Base-by-base conservation (phyloP, 92 coral and sea anemone genomes). In the Phenganax stokvisi region DNA sequence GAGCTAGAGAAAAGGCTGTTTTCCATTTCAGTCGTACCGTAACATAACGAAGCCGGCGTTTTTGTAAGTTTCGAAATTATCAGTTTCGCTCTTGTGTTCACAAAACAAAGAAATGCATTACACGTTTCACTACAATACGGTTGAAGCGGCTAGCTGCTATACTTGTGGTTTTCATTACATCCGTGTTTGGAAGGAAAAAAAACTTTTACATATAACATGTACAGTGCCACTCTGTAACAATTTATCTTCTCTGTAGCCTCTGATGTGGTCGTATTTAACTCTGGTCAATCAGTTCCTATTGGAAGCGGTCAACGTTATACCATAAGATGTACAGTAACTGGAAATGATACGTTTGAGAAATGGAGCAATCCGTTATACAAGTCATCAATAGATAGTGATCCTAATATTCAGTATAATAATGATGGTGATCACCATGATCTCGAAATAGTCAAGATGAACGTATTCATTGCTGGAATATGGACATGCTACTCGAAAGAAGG, bases 381-480 rank as follows among this genome's bases (percentile, higher is more conserved):
- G 25, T 51, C 59, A 52, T 65, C 83, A 79, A 37, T 29, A 30
- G 6, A 68, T 37, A 54, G 47, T 68, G 56, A 54, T 52, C 20
- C 74, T 52, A 68, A 25, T 9, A 30, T n/a, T 63, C 7, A 6
- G 56, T 63, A 63, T 31, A 20, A 7, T 44, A 53, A 11, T 25
- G n/a, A 17, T 47, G 74, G 61, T 8, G 16, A 51, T 20, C 6
- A n/a, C n/a, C 83, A 79, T 54, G 29, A 51, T 17, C 74, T 79
- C 12, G 29, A 47, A 3, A 65, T 79, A 60, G 7, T 10, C 1
- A 27, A n/a, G 0, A 28, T 79, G 74, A 28, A 47, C 15, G 61
- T 79, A 10, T 15, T 20, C 3, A 29, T 60, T 63, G 73, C 72
- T 63, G 83, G 83, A 62, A 25, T 9, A 13, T 79, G 83, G 83